Percentiles rank a stretch among this genome's conserved stretches.
These are phyloP conservation scores for Meloe dianella DNA, from an alignment of 2,888 invertebrate genomes.

Conservation along the genomic window DNA sequence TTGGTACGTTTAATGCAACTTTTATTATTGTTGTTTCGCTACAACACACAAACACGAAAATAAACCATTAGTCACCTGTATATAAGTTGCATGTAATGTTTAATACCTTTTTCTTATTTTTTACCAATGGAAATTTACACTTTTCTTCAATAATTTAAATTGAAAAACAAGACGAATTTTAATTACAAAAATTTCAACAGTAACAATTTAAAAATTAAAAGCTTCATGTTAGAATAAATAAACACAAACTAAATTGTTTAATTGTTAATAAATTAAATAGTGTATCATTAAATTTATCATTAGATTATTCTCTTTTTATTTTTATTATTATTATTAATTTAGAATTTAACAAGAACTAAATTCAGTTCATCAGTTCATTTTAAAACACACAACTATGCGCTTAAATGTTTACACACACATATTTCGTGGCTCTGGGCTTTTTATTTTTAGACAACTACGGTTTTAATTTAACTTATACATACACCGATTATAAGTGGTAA, in stretches of 20 bases:
- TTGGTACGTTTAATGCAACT: not conserved
- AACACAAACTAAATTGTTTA: not conserved
- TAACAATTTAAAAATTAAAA: not conserved
- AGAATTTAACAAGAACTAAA: not conserved
- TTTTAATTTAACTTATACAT: constrained; percentile 39
- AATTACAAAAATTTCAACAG: not conserved
- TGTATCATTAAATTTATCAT: not conserved
- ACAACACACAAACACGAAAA: constrained; percentile 4
- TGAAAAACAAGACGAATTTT: too few relatives aligned
- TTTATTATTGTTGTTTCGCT: not conserved
- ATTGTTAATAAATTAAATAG: not conserved
- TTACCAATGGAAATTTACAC: not conserved
- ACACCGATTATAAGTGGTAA: constrained; percentile 18
- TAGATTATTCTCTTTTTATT: not conserved
- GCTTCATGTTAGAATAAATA: not conserved
- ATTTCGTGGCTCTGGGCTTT: constrained; percentile 51
- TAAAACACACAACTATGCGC: constrained; percentile 50
- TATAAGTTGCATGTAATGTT: not conserved
- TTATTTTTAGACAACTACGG: constrained; percentile 56
- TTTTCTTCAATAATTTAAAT: too few relatives aligned
- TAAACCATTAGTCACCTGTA: constrained; percentile 6
- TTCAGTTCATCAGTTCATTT: constrained; percentile 45
- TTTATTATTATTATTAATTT: not conserved
- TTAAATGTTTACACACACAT: constrained; percentile 53
- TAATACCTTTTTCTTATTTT: not conserved